Conservation (phyloP, 1,140 invertebrate species). For the Melanaphis sacchari region DNA sequence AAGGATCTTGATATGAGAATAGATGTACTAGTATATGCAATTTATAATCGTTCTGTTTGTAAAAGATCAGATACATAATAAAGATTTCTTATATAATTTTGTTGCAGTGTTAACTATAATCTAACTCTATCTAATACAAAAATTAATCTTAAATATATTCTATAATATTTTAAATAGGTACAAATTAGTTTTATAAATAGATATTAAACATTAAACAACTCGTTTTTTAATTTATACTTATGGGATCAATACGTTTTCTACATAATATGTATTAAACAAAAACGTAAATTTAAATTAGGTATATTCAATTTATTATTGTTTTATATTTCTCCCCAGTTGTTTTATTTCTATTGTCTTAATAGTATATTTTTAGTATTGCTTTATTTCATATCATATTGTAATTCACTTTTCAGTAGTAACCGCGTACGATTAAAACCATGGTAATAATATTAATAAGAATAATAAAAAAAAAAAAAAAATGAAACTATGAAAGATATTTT, state of each 20-base stretch:
- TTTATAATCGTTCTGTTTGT: background rate
- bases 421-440: background rate
- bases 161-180: background rate
- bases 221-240: background rate
- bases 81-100: background rate
- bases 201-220: background rate
- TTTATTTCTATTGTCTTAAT: background rate
- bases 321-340: background rate
- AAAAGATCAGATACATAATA: background rate
- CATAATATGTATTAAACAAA: too few relatives aligned
- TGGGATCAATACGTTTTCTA: background rate
- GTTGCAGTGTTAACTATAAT: background rate
- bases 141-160: background rate
- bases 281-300: background rate
- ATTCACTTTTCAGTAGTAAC: background rate
- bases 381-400: conserved; percentile 4
- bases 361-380: background rate
- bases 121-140: background rate
- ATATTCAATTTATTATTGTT: background rate
- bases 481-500: background rate
- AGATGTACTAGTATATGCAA: too few relatives aligned
- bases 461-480: background rate
- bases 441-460: background rate
- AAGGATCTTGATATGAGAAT: background rate
- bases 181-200: background rate